phyloP scores from a whole-genome alignment of 2,888 invertebrate species.

The Ariolimax columbianus region DNA sequence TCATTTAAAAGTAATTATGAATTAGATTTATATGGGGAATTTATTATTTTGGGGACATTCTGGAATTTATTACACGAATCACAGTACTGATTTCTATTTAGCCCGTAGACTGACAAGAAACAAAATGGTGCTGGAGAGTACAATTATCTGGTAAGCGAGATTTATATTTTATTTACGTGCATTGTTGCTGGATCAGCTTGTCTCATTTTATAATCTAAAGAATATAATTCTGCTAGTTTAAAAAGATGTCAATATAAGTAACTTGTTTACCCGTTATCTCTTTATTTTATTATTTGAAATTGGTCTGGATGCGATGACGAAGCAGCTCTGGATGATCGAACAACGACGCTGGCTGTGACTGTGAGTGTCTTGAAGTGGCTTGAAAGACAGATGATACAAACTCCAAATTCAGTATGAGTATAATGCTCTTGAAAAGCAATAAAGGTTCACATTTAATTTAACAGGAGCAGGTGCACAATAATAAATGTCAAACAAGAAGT shows the following conservation, averaged over 20 bases:
- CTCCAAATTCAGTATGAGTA: too few relatives aligned
- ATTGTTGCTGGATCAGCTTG: not conserved
- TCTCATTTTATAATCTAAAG: not conserved
- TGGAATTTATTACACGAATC: not conserved
- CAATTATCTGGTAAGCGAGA: constrained; percentile 92
- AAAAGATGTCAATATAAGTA: not conserved
- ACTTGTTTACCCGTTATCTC: not conserved
- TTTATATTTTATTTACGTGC: not conserved
- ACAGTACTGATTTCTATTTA: not conserved
- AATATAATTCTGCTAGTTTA: not conserved
- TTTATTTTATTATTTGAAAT: not conserved
- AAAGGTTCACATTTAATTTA: too few relatives aligned
- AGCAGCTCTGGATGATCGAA: too few relatives aligned
- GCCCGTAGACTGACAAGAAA: constrained; percentile 18
- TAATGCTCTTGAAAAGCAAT: too few relatives aligned
- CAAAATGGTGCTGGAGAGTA: constrained; percentile 98
- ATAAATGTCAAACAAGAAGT: too few relatives aligned
- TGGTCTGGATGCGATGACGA: not conserved
- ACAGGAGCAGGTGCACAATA: too few relatives aligned
- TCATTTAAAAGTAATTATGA: too few relatives aligned
- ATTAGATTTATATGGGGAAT: too few relatives aligned
- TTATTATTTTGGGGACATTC: too few relatives aligned
- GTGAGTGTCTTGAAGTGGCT: too few relatives aligned
- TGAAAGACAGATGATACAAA: too few relatives aligned
- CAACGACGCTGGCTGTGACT: too few relatives aligned